Conservation (phyloP, 2,797 vertebrate genomes). For the Microcaecilia unicolor region DNA sequence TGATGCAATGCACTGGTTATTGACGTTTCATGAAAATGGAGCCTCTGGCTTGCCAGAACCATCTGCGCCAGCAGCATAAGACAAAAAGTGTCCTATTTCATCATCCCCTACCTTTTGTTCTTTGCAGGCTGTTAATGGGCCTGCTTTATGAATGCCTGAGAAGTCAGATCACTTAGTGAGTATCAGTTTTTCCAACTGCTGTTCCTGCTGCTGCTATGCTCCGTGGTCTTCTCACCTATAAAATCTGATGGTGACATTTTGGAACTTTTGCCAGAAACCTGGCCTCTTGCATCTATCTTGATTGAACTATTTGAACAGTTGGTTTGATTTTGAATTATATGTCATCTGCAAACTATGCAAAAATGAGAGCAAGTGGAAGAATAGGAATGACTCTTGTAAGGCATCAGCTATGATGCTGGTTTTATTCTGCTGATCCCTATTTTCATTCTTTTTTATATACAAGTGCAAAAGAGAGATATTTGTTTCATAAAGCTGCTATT, state of each 20-base stretch:
- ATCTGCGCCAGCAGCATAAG: conserved; percentile 38
- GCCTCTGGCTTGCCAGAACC: conserved; percentile 29
- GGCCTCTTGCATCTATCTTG: conserved; percentile 29
- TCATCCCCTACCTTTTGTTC: conserved; percentile 39
- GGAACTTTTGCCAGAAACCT: conserved; percentile 6
- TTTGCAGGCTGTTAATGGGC: neutral
- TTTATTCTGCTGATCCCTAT: conserved; percentile 58
- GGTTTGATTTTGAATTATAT: conserved; percentile 32
- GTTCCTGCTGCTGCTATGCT: conserved; percentile 3
- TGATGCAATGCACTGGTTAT: conserved; percentile 33
- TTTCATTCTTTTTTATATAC: conserved; percentile 47
- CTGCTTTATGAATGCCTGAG: conserved; percentile 13
- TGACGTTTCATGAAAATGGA: conserved; percentile 30
- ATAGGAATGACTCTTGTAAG: conserved; percentile 38
- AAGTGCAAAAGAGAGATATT: conserved; percentile 39
- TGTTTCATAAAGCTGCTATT: conserved; percentile 60
- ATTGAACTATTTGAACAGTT: conserved; percentile 30
- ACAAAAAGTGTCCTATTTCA: conserved; percentile 35
- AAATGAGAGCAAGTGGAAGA: conserved; percentile 19
- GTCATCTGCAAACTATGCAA: conserved; percentile 29
- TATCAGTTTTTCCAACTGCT: conserved; percentile 1
- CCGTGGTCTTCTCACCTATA: conserved; percentile 6
- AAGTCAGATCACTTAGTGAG: conserved; percentile 10
- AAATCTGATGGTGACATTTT: neutral
- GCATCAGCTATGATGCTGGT: conserved; percentile 69